Evolutionary conservation across 2,113 vertebrate species (phyloP), one percentile per base, ranked within the genome.

Genomic region (Craseonycteris thonglongyai): DNA sequence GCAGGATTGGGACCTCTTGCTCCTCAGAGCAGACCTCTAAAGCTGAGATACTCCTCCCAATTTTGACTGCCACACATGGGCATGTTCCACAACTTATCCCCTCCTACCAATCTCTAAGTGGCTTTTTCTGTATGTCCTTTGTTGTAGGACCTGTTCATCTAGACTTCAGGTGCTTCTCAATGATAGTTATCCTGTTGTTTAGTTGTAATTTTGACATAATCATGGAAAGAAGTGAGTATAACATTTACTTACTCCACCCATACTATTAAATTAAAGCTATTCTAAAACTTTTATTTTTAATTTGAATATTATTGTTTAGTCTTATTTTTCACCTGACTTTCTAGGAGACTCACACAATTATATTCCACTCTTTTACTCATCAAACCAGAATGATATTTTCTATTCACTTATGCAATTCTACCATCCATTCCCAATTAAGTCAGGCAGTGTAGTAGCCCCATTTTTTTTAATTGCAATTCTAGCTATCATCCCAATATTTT

Each of bases 321-420:
- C 16, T 49, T 65, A 40, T 13, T 92, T 92, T 12, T 88, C 7
- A 15, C 93, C 76, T 5, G 95, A 66, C 3, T 74, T 98, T 19
- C 3, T 86, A 51, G 75, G 69, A 4, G 49, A 96, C 40, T 30
- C 69, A 35, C 63, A 92, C 58, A 95, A 92, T 26, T 96, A 95
- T 3, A 95, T 30, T 1, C 49, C 89, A n/a, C 33, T 4, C 95
- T 72, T 16, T 51, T 58, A 0, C 28, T 56, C 10, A 95, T 92
- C 4, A 96, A 97, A 40, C 45, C 28, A 28, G 84, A 96, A 69
- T 75, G 13, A n/a, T 90, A 84, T 1, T 80, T 97, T 68, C 79
- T 96, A 33, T 90, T 97, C 14, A 86, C 19, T 26, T 96, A 54
- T 5, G 76, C 80, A 19, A 95, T 97, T 26, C 81, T 97, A 28